Conservation (phyloP, 2,797 vertebrate genomes). For the Pangasius krempfi region DNA sequence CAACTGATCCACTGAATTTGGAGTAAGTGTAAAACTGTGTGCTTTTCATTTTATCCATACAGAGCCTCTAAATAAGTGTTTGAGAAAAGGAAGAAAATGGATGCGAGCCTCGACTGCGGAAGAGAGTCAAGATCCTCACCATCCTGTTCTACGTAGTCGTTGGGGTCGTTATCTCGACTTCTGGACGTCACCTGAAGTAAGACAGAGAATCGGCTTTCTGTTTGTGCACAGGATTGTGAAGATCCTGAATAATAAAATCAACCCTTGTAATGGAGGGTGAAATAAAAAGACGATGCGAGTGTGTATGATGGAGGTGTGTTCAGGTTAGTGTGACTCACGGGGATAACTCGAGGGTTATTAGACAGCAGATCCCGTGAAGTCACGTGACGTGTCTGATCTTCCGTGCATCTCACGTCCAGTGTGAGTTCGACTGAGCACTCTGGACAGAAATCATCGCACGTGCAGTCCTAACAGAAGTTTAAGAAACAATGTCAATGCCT, state of each 20-base stretch:
- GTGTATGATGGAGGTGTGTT: background rate
- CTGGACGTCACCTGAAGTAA: slow-evolving; percentile 89
- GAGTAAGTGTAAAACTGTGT: background rate
- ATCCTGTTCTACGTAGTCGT: slow-evolving; percentile 95
- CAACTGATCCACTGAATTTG: background rate
- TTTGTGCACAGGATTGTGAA: background rate
- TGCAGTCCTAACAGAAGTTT: slow-evolving; percentile 83
- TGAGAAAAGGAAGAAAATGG: background rate
- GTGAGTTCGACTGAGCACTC: slow-evolving; percentile 97
- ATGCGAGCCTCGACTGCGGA: background rate
- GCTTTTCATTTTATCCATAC: background rate
- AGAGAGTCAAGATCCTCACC: slow-evolving; percentile 73
- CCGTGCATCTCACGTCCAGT: slow-evolving; percentile 90
- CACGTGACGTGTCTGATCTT: slow-evolving; percentile 95
- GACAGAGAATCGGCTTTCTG: slow-evolving; percentile 5
- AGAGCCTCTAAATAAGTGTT: background rate
- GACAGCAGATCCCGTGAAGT: slow-evolving; percentile 94
- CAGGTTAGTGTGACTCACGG: slow-evolving; percentile 73
- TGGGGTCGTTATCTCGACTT: slow-evolving; percentile 95
- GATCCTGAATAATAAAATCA: background rate
- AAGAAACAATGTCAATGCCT: background rate
- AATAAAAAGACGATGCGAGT: background rate
- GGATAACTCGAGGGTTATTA: slow-evolving; percentile 93
- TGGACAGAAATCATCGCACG: slow-evolving; percentile 94
- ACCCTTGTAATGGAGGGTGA: background rate